Base-by-base conservation (phyloP, 2,888 invertebrate genomes). In the Saturnia japonica region DNA sequence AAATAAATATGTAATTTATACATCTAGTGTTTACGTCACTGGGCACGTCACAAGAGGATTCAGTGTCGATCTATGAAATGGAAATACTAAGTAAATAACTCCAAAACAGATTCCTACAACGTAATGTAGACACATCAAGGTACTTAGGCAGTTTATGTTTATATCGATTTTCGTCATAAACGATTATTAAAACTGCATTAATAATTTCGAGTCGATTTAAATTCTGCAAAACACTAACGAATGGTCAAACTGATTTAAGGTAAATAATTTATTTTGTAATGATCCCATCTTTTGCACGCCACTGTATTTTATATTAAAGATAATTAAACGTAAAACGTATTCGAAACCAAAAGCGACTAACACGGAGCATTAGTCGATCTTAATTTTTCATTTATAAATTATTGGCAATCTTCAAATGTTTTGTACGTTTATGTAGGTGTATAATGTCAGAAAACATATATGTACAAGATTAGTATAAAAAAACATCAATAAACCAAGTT, bases 251-350 rank as follows among this genome's bases (percentile, higher is more conserved):
- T 34, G 54, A 11, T 54, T n/a, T 54, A 9, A 3, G 22, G 57
- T 11, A 11, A 57, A 25, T 25, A 57, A 14, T 25, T 54, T 22
- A 57, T 57, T 25, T 25, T 12, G 12, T 1, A 25, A 57, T 12
- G 0, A 12, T 12, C 12, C 3, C 0, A 12, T 60, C 1, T 28
- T 60, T 73, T 74, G 69, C 69, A 69, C 74, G 68, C 68, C 71
- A 72, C 62, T 72, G 70, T 62, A 42, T 70, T 70, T 70, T 67
- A 70, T 69, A 73, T 73, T 74, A 71, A 67, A 71, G 34, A 73
- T 72, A 70, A 40, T 68, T 40, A 71, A 74, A 60, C 67, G 67
- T 69, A 72, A 34, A 75, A 76, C 73, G 69, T 76, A 75, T 73
- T 40, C 8, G 64, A 64, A 64, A 64, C 40, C n/a, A 64, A 64